Evolutionary conservation across 2,797 vertebrate species (phyloP).

Genomic region (Chrosomus eos): DNA sequence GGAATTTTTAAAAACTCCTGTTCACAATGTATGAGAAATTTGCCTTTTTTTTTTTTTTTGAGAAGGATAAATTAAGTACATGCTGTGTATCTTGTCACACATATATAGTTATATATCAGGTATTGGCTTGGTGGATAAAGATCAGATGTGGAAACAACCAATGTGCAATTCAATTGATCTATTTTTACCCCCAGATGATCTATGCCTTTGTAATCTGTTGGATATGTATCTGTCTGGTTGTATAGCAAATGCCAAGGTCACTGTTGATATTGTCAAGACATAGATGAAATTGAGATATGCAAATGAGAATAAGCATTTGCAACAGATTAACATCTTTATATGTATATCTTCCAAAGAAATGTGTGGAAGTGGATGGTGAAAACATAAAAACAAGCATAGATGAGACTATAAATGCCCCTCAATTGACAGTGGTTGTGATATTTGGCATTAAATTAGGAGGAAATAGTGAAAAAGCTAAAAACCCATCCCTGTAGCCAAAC

Average conservation of each 20-base stretch:
- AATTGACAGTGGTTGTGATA: background rate
- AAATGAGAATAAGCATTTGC: background rate
- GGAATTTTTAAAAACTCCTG: background rate
- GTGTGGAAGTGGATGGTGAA: background rate
- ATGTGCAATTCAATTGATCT: background rate
- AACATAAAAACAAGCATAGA: background rate
- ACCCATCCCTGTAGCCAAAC: constrained; percentile 8
- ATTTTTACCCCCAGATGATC: constrained; percentile 5
- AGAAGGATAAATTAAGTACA: background rate
- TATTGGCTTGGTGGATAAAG: constrained; percentile 14
- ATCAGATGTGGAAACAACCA: background rate
- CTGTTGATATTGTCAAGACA: constrained; percentile 7
- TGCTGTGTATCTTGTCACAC: background rate
- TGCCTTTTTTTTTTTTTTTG: background rate
- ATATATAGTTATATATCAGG: background rate
- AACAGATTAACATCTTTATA: background rate
- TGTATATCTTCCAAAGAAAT: background rate
- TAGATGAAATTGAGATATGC: background rate
- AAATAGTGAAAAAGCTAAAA: background rate
- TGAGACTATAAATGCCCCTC: background rate
- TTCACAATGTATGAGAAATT: background rate
- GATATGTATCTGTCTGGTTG: background rate
- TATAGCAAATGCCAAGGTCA: constrained; percentile 17
- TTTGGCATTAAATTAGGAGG: constrained; percentile 13
- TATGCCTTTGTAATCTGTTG: background rate